Conservation (phyloP, 2,113 vertebrate genomes). For the Osmerus mordax region DNA sequence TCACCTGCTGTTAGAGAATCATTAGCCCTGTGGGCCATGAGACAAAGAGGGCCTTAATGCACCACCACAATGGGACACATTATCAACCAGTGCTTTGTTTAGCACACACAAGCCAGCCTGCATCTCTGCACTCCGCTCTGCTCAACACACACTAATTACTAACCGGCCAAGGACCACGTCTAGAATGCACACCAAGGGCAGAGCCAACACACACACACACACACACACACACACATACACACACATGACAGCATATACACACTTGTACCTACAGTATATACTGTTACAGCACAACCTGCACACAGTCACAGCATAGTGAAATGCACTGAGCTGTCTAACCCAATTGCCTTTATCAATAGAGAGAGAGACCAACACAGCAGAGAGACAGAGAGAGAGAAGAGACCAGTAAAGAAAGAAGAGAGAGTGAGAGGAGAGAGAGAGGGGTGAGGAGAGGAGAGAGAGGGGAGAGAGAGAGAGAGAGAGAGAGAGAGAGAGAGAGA, state of each 20-base stretch:
- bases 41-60: slow-evolving; percentile 94
- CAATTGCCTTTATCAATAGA: neutral
- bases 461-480: slow-evolving; percentile 5
- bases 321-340: neutral
- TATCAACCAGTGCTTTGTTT: slow-evolving; percentile 89
- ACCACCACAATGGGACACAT: slow-evolving; percentile 88
- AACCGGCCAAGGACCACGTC: slow-evolving; percentile 56
- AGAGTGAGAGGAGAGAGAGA: slow-evolving; percentile 10
- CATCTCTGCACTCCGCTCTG: slow-evolving; percentile 51
- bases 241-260: neutral
- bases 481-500: neutral
- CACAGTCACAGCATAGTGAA: neutral
- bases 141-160: slow-evolving; percentile 72
- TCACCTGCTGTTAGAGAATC: slow-evolving; percentile 98
- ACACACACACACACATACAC: slow-evolving; percentile 18
- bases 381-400: too few species aligned
- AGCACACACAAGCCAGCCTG: slow-evolving; percentile 71
- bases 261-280: neutral
- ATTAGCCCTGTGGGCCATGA: slow-evolving; percentile 90
- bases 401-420: neutral
- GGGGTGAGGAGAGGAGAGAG: slow-evolving; percentile 4
- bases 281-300: neutral
- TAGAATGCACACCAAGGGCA: neutral
- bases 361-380: neutral
- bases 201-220: slow-evolving; percentile 9